Percentiles rank a stretch among this genome's conserved stretches.
Evolutionary conservation across 2,797 vertebrate species (phyloP).

Genomic region (Brachymystax lenok): DNA sequence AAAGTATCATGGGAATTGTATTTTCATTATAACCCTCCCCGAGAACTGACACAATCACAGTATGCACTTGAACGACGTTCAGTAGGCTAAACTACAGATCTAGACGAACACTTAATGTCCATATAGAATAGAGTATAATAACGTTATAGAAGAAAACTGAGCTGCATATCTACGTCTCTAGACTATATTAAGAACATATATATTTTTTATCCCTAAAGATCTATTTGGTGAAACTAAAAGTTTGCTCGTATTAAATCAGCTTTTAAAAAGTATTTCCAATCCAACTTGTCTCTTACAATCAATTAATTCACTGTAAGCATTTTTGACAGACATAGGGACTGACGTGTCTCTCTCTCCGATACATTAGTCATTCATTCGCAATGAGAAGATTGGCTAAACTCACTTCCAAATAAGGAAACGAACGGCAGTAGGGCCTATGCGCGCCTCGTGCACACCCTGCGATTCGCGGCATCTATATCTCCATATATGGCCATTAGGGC

Average conservation of each 20-base stretch:
- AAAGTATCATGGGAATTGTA: constrained; percentile 11
- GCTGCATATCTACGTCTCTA: not conserved
- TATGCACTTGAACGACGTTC: not conserved
- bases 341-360: not conserved
- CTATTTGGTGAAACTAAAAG: not conserved
- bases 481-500: not conserved
- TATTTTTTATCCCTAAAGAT: not conserved
- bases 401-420: constrained; percentile 12
- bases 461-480: not conserved
- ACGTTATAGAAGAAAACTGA: not conserved
- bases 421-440: not conserved
- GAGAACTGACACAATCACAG: not conserved
- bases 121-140: not conserved
- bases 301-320: not conserved
- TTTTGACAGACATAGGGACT: not conserved
- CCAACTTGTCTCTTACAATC: not conserved
- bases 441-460: not conserved
- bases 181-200: not conserved
- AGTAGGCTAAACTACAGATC: too few relatives aligned
- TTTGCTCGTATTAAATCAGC: not conserved
- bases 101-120: too few relatives aligned
- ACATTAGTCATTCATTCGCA: not conserved
- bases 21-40: not conserved
- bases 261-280: not conserved
- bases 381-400: not conserved